phyloP scores from a whole-genome alignment of 2,113 vertebrate genomes.

The Seriola rivoliana region DNA sequence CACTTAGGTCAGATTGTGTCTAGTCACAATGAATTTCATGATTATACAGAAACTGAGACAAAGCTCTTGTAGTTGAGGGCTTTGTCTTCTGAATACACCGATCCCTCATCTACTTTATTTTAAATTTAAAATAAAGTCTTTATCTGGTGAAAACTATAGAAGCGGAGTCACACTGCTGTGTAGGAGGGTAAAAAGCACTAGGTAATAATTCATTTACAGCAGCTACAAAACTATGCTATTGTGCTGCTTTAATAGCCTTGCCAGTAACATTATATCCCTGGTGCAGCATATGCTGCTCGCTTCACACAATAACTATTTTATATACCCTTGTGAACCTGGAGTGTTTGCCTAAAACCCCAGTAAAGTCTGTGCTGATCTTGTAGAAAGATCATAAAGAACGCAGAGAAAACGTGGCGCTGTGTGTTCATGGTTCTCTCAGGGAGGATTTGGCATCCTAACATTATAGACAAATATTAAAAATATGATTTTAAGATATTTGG shows the following conservation, averaged over 20 bases:
- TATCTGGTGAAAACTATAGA: background rate
- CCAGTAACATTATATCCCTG: constrained; percentile 57
- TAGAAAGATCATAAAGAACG: constrained; percentile 37
- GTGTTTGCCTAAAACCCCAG: constrained; percentile 51
- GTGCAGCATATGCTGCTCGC: constrained; percentile 37
- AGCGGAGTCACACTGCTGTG: constrained; percentile 36
- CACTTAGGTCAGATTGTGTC: background rate
- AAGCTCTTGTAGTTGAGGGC: background rate
- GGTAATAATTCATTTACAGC: constrained; percentile 40
- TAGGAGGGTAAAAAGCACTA: background rate
- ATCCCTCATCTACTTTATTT: constrained; percentile 6
- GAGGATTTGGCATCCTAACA: constrained; percentile 28
- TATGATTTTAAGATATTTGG: constrained; percentile 11
- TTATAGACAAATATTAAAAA: constrained; percentile 18
- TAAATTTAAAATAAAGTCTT: background rate
- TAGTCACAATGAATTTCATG: background rate
- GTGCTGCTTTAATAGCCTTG: constrained; percentile 57
- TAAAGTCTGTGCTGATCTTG: constrained; percentile 54
- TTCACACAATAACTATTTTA: constrained; percentile 62
- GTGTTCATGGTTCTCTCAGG: constrained; percentile 23
- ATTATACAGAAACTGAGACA: background rate
- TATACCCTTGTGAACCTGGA: constrained; percentile 55
- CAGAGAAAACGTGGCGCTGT: constrained; percentile 29
- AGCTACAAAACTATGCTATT: constrained; percentile 48
- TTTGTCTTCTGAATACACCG: background rate